phyloP scores from a whole-genome alignment of 2,797 vertebrate species.

The Dallia pectoralis region DNA sequence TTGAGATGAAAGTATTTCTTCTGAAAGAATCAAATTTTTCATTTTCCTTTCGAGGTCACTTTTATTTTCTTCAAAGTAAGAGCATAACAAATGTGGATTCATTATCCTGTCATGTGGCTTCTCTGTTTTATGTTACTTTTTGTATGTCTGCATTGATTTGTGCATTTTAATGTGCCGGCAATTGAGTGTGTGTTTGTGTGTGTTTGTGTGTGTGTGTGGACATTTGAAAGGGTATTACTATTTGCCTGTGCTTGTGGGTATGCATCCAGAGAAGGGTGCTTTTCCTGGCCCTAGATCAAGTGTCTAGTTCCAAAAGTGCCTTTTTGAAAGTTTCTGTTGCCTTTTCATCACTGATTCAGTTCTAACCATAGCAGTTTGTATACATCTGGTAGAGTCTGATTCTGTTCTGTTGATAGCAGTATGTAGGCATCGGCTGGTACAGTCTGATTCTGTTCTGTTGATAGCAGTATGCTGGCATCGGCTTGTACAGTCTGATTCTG shows the following conservation, averaged over 20 bases:
- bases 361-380: not conserved
- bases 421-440: no score
- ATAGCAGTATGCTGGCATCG: no score
- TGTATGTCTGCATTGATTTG: conserved; percentile 8
- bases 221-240: not conserved
- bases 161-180: conserved; percentile 11
- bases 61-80: conserved; percentile 42
- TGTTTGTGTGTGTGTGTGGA: conserved; percentile 1
- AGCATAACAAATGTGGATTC: conserved; percentile 24
- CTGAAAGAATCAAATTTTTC: conserved; percentile 19
- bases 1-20: conserved; percentile 77
- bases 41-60: conserved; percentile 2
- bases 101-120: conserved; percentile 31
- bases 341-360: conserved; percentile 12
- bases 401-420: no score
- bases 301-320: conserved; percentile 97
- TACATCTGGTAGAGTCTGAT: no score
- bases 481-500: no score
- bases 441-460: no score
- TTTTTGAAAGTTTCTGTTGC: conserved; percentile 78
- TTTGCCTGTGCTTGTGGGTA: not conserved
- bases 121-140: conserved; percentile 12
- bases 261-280: conserved; percentile 27
- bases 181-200: conserved; percentile 20
- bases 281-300: conserved; percentile 47